Percentiles rank a stretch among this genome's conserved stretches.
phyloP scores from a whole-genome alignment of 2,888 invertebrate genomes.

The Fragum whitleyi region DNA sequence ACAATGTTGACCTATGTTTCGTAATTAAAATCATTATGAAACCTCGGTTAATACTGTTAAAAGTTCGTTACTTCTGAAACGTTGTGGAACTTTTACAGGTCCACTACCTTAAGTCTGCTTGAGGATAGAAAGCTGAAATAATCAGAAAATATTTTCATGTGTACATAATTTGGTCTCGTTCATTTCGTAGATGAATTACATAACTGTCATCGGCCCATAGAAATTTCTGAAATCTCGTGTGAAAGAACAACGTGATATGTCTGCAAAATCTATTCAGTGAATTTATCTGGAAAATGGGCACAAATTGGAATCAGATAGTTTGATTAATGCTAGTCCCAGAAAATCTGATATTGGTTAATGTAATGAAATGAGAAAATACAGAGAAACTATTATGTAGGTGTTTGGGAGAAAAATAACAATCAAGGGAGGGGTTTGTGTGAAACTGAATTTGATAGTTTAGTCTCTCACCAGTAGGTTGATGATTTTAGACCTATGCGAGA shows the following conservation, averaged over 20 bases:
- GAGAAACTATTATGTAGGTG: conserved; percentile 1
- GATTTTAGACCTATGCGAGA: too few species aligned
- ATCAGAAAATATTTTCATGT: background rate
- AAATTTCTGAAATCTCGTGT: background rate
- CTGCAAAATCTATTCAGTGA: background rate
- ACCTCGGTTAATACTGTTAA: too few species aligned
- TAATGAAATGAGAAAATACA: conserved; percentile 9
- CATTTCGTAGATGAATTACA: background rate
- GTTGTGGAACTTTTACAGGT: too few species aligned
- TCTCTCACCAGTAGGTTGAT: too few species aligned
- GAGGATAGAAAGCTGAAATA: too few species aligned
- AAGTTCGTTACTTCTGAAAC: too few species aligned
- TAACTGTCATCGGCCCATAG: background rate
- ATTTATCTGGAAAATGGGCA: conserved; percentile 3
- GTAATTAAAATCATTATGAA: too few species aligned
- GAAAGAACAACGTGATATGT: background rate
- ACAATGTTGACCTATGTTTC: too few species aligned
- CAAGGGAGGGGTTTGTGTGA: too few species aligned
- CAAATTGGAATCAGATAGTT: conserved; percentile 25
- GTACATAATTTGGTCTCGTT: background rate
- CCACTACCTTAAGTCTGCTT: too few species aligned
- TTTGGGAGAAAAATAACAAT: background rate
- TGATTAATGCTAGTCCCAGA: conserved; percentile 5
- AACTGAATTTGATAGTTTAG: too few species aligned
- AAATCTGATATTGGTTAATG: background rate